Evolutionary conservation across 2,888 invertebrate genomes (phyloP), one percentile per base, ranked within the genome.

Genomic region (Luperina nickerlii): DNA sequence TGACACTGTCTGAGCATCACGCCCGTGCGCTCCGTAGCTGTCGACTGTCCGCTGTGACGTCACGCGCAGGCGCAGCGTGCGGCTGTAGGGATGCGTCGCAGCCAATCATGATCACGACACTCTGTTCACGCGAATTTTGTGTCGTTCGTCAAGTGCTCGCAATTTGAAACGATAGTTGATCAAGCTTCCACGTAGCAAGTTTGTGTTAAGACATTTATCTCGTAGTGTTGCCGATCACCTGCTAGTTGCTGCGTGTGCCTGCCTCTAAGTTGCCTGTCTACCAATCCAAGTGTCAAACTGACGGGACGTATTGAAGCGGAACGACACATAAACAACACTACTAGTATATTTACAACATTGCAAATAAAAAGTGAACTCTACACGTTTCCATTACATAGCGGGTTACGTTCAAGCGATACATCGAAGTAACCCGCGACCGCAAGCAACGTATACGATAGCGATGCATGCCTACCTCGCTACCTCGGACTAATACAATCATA

Each of bases 371-470:
- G 82, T 75, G 82, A 88, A 90, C 78, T 87, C 89, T 92, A 90
- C 75, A 74, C 79, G 77, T 62, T 86, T 82, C 54, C 45, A 80
- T 82, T 92, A 92, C 90, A 91, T 81, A 89, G 89, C 91, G 86
- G 91, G 87, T 86, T 88, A 87, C 89, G 84, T 85, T 82, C 84
- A 88, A 87, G 89, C 90, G 87, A 81, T 85, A 85, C 67, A 69
- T 71, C 45, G 79, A 76, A 48, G 78, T 71, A 54, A 45, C 72
- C 72, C 72, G 54, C 82, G 90, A 83, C 90, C 86, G 91, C 92
- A 94, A 94, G 94, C 95, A 88, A 92, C 92, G 92, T 88, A 91
- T 87, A 91, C 90, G 90, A 86, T 79, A 89, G 90, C 91, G 91
- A 92, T 90, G 89, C 92, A 90, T 81, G 88, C 90, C 88, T 89